Base-by-base conservation (phyloP, 2,888 invertebrate genomes). In the Idaea biselata region DNA sequence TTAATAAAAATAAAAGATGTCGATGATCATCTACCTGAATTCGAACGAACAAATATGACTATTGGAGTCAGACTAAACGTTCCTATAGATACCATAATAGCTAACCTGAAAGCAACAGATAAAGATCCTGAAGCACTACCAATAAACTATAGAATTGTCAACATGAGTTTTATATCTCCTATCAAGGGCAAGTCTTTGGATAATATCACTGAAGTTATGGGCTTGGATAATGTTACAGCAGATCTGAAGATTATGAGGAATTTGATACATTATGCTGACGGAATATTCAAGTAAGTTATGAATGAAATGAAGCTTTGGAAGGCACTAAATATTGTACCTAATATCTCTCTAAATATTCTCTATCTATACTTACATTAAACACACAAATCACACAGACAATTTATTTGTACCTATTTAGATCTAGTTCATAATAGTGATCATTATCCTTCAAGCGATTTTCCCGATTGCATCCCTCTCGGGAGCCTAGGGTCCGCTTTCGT, bases 41-140 rank as follows among this genome's bases (percentile, higher is more conserved):
- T 97, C 66, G 90, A 89, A 55, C 93, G 91, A 25, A 90, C 93
- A 3, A 94, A 94, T 67, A 84, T 95, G 66, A 95, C 96, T 0
- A 87, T 96, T 6, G 96, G 96, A 1, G 96, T 97, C 0, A 93
- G 96, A 56, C 89, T 96, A 0, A 96, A 96, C 78, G 95, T 96
- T 0, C 95, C 96, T 0, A 93, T 96, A 31, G 96, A 96, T 67
- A 96, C 96, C 0, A 91, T 94, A 16, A 93, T 97, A 33, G 94
- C 95, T 0, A 94, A 94, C 0, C 81, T 96, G 3, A 94, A 93
- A 70, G 96, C 96, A 0, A 86, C 79, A 2, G 97, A 97, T 76
- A 89, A 90, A 0, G 97, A 97, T 74, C 93, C 95, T 0, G 94
- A 95, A 61, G 94, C 96, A 0, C 78, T 91, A 1, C 94, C 95